Evolutionary conservation across 2,797 vertebrate species (phyloP).

Genomic region (Danio jaintianensis): DNA sequence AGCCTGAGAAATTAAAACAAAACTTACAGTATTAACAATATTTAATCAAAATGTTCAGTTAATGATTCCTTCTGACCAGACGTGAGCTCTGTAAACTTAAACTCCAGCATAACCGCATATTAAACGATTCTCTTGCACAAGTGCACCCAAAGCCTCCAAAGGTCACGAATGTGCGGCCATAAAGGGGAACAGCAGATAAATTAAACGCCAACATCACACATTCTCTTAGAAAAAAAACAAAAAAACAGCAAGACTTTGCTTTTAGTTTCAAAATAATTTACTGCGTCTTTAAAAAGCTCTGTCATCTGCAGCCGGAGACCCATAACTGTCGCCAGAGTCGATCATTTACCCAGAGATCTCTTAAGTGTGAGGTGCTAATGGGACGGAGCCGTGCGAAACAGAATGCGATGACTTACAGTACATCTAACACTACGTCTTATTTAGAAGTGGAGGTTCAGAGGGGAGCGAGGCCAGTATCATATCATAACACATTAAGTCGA

Average conservation of each 20-base stretch:
- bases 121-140: slow-evolving; percentile 48
- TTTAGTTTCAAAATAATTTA: slow-evolving; percentile 88
- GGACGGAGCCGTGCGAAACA: slow-evolving; percentile 75
- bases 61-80: too few species aligned
- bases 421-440: slow-evolving; percentile 78
- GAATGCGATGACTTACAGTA: slow-evolving; percentile 79
- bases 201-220: slow-evolving; percentile 75
- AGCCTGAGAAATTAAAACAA: too few species aligned
- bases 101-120: too few species aligned
- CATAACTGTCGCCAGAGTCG: slow-evolving; percentile 84
- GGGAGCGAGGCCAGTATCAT: slow-evolving; percentile 70
- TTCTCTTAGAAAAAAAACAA: slow-evolving; percentile 76
- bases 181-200: slow-evolving; percentile 74
- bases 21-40: too few species aligned
- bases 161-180: slow-evolving; percentile 67
- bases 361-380: slow-evolving; percentile 85
- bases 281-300: slow-evolving; percentile 79
- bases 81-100: too few species aligned
- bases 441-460: slow-evolving; percentile 56
- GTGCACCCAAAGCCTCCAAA: slow-evolving; percentile 51
- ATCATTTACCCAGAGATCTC: slow-evolving; percentile 84
- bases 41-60: too few species aligned
- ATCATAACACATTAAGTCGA: slow-evolving; percentile 79
- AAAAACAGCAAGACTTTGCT: slow-evolving; percentile 75
- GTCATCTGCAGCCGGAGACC: slow-evolving; percentile 83